Base-by-base conservation (phyloP, 2,888 invertebrate species). In the Chloroclystis v-ata region DNA sequence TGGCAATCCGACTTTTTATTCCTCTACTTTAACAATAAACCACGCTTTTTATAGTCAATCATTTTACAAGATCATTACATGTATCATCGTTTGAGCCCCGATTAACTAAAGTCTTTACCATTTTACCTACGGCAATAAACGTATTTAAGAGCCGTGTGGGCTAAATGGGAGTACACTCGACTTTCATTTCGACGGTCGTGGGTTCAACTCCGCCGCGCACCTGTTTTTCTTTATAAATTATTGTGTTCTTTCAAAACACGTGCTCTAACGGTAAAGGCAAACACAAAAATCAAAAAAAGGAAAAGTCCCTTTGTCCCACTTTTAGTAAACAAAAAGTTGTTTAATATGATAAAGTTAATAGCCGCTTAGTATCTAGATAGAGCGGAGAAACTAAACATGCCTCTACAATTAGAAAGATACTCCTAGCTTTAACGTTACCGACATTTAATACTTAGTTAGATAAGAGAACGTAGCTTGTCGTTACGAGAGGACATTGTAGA, bases 281-380 rank as follows among this genome's bases (percentile, higher is more conserved):
- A n/a, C n/a, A n/a, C n/a, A n/a, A n/a, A n/a, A n/a, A n/a, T n/a
- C n/a, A n/a, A n/a, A n/a, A n/a, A n/a, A n/a, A n/a, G n/a, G n/a
- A n/a, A n/a, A n/a, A n/a, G n/a, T n/a, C n/a, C n/a, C n/a, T n/a
- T n/a, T n/a, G n/a, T n/a, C n/a, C n/a, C n/a, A n/a, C n/a, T n/a
- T n/a, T n/a, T n/a, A n/a, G n/a, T 16, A 20, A 20, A 58, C 63
- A 69, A 72, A 72, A 68, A 69, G 59, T 60, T 58, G 55, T 64
- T 63, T 10, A 16, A 3, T 60, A 52, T 63, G 63, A 69, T 67
- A 68, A 56, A 52, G 58, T 55, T 67, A 66, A 67, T 60, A 57
- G 60, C 33, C 54, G 9, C 20, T 16, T 24, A 40, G 48, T 39
- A 40, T 43, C 43, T 35, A 48, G 38, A 60, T 47, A 61, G 16